phyloP scores from a whole-genome alignment of 2,113 vertebrate species.

The Oostethus manadensis region DNA sequence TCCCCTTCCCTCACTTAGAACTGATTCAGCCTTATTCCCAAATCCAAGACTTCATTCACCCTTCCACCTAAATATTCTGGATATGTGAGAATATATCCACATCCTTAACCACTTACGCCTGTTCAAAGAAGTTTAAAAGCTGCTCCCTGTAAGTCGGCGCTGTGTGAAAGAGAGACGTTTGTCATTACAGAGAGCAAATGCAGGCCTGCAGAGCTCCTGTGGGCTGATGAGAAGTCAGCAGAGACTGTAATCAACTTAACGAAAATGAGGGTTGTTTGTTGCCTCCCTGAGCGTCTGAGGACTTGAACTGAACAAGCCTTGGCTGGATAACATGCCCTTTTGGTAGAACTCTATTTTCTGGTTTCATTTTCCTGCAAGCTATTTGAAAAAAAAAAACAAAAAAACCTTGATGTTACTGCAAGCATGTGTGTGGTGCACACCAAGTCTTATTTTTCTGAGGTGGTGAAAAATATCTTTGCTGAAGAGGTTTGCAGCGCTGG shows the following conservation, averaged over 20 bases:
- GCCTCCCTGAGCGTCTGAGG: constrained; percentile 35
- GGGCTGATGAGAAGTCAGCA: constrained; percentile 64
- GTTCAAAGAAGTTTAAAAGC: constrained; percentile 37
- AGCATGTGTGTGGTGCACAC: constrained; percentile 35
- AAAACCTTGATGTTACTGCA: background rate
- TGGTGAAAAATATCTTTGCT: constrained; percentile 45
- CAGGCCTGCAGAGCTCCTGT: constrained; percentile 55
- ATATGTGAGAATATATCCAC: constrained; percentile 39
- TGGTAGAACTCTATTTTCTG: background rate
- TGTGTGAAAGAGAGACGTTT: constrained; percentile 34
- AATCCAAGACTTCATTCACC: constrained; percentile 2
- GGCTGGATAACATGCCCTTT: background rate
- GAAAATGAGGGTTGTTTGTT: constrained; percentile 39
- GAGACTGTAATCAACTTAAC: constrained; percentile 47
- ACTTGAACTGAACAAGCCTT: background rate
- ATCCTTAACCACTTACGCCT: constrained; percentile 34
- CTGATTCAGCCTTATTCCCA: background rate
- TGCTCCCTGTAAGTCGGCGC: constrained; percentile 10
- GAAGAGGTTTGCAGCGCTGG: constrained; percentile 56
- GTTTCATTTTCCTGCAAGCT: background rate
- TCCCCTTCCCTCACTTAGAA: constrained; percentile 4
- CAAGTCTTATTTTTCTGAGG: constrained; percentile 42
- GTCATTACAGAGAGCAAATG: constrained; percentile 63
- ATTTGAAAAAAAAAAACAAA: background rate
- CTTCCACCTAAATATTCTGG: constrained; percentile 23